Percentiles rank a stretch among this genome's conserved stretches.
phyloP scores from a whole-genome alignment of 2,888 invertebrate species.

The Archaeoteleia sp. region DNA sequence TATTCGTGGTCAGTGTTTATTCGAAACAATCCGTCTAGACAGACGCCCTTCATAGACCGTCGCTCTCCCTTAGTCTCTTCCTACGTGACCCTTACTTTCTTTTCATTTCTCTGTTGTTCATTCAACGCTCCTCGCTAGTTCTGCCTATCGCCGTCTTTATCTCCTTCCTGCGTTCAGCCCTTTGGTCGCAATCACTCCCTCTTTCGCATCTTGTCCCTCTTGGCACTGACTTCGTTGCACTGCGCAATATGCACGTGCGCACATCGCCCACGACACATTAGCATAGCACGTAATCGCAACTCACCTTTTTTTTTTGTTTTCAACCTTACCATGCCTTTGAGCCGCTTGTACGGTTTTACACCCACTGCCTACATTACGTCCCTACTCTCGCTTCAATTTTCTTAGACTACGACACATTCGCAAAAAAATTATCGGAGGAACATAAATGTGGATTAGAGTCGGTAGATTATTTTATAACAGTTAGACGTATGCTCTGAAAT shows the following conservation, averaged over 20 bases:
- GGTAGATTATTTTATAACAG: too few relatives aligned
- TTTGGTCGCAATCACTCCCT: slow-evolving; percentile 33
- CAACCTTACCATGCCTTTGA: too few relatives aligned
- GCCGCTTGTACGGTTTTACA: too few relatives aligned
- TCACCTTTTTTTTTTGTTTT: too few relatives aligned
- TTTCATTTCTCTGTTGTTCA: slow-evolving; percentile 32
- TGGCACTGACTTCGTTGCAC: slow-evolving; percentile 35
- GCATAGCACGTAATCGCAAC: too few relatives aligned
- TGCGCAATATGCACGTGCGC: not conserved
- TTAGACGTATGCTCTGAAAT: too few relatives aligned
- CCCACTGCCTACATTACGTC: too few relatives aligned
- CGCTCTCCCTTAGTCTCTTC: slow-evolving; percentile 48
- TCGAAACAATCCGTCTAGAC: slow-evolving; percentile 69
- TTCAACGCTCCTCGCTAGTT: slow-evolving; percentile 8
- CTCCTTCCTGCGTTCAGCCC: slow-evolving; percentile 30
- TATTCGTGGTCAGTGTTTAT: slow-evolving; percentile 63
- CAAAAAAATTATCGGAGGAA: too few relatives aligned
- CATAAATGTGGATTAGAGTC: too few relatives aligned
- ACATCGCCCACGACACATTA: too few relatives aligned
- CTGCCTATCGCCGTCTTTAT: slow-evolving; percentile 36
- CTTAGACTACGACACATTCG: too few relatives aligned
- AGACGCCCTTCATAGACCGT: slow-evolving; percentile 60
- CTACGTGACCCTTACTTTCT: slow-evolving; percentile 45
- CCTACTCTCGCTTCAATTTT: too few relatives aligned
- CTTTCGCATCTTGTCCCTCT: slow-evolving; percentile 34